Evolutionary conservation across 2,888 invertebrate genomes (phyloP), one percentile per base, ranked within the genome.

Genomic region (Fissipunctia ypsillon): DNA sequence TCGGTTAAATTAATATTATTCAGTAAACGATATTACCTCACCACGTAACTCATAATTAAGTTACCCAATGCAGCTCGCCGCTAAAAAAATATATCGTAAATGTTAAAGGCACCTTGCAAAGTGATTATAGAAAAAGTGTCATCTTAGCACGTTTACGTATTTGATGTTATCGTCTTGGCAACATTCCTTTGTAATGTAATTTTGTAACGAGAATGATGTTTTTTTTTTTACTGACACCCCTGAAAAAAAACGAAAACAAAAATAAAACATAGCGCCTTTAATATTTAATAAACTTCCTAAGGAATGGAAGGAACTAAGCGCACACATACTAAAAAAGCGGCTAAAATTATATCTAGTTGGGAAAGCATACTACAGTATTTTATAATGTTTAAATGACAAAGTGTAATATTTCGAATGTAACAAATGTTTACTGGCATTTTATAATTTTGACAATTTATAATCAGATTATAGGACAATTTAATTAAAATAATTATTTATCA

Each of bases 11-110:
- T n/a, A 59, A 43, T 12, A 19, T 28, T 28, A 50, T 5, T 31
- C 25, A 48, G 31, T 74, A 35, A 74, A 43, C 50, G 35, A 10
- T 59, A n/a, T 65, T 28, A 35, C 10, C 2, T 12, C n/a, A 0
- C n/a, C 38, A 76, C 68, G 68, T 50, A 25, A 35, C 10, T 16
- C 2, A 16, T 67, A 45, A 67, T 31, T 3, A 31, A 10, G 38
- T 41, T 50, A 64, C 3, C 2, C 2, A 0, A 16, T 31, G 25
- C 12, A 65, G 52, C 5, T 54, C 28, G 12, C 7, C 7, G 31
- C n/a, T 2, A 16, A 16, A 52, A 50, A 50, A 9, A 9, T 2
- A 14, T 41, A 73, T 35, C 3, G 12, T 7, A 22, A 73, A 52
- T n/a, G 0, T n/a, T 38, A 19, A 45, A 35, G 7, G 16, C 22